Evolutionary conservation across 1,140 invertebrate genomes (phyloP), one percentile per base, ranked within the genome.

Genomic region (Anoplophora glabripennis): DNA sequence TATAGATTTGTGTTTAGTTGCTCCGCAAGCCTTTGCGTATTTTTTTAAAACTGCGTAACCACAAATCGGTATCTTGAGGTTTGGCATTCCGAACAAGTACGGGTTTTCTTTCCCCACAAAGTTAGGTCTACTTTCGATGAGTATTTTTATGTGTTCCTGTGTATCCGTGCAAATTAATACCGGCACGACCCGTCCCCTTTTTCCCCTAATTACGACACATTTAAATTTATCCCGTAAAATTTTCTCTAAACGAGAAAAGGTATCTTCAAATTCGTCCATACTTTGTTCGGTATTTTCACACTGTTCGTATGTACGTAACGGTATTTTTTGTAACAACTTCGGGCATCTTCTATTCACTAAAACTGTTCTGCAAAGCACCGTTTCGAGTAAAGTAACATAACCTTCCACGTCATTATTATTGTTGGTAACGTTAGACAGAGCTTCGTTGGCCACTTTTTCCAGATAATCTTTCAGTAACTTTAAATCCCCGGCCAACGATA

Each of bases 1-100:
- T n/a, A 72, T 53, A 7, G 67, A 63, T 55, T 61, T 61, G 11
- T 61, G 62, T 14, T 72, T 60, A 67, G 68, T 51, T 0, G 64
- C 65, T 18, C 66, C 41, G 36, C 35, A 37, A 46, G 52, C n/a
- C 14, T 53, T 69, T 0, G 67, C 64, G 45, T 71, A 36, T 55
- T 63, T 71, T 58, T 66, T 42, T n/a, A 72, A 42, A 15, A 67
- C 54, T 48, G 28, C 33, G 28, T 48, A 48, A n/a, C 18, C 18
- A 21, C 17, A 21, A n/a, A 48, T 48, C 12, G 46, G 46, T 4
- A n/a, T 18, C 2, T 5, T 28, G 21, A 28, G n/a, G 33, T 28
- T 34, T 14, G 45, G 36, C 34, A 54, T 62, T 36, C 54, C 56
- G 48, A 62, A 62, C 11, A 65, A 46, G 40, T 62, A 53, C 12